Conservation (phyloP, 2,888 invertebrate species). For the Cheiracanthium punctorium region DNA sequence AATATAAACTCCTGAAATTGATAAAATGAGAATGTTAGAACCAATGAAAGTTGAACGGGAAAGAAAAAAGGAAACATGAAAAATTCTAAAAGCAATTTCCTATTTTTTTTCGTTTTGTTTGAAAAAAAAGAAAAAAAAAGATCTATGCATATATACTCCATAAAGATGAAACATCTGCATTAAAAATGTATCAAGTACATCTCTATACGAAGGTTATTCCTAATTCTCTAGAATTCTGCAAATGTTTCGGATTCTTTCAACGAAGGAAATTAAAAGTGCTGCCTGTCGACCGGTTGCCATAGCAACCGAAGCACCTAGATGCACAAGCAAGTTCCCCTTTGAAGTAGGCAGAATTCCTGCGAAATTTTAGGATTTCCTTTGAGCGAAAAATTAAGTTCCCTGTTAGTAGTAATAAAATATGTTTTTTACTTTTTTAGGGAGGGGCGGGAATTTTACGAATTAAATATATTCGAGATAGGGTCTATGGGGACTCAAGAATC, state of each 20-base stretch:
- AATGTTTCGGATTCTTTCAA: conserved; percentile 1
- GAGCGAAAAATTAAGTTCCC: not conserved
- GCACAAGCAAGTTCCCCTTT: not conserved
- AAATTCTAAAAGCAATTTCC: not conserved
- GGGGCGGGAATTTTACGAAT: not conserved
- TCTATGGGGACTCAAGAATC: not conserved
- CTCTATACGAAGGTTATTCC: not conserved
- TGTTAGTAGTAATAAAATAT: not conserved
- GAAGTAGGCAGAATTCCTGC: not conserved
- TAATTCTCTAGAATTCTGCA: not conserved
- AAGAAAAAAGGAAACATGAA: not conserved
- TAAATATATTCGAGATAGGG: not conserved
- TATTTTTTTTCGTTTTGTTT: not conserved
- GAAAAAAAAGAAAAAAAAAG: not conserved
- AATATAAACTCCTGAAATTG: not conserved
- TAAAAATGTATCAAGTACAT: not conserved
- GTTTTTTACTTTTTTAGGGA: not conserved
- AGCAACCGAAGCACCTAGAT: not conserved
- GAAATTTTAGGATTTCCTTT: not conserved
- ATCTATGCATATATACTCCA: too few relatives aligned
- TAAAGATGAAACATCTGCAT: not conserved
- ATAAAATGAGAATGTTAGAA: not conserved
- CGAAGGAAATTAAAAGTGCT: conserved; percentile 4
- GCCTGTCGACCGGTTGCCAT: not conserved
- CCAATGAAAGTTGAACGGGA: not conserved